Evolutionary conservation across 2,113 vertebrate genomes (phyloP), one percentile per base, ranked within the genome.

Genomic region (Rutilus rutilus): DNA sequence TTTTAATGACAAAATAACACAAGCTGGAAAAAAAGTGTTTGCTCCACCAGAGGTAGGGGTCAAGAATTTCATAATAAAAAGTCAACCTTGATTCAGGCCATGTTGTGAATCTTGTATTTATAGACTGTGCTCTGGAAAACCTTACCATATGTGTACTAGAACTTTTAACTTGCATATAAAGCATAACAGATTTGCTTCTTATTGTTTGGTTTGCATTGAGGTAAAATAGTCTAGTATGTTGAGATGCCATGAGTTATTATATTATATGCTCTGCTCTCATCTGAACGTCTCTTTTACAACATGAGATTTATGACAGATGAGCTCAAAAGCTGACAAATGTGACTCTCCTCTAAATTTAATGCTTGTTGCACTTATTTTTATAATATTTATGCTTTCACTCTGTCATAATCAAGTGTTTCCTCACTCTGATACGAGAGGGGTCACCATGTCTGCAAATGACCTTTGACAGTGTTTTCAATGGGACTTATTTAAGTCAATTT

Each of bases 391-490:
- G 76, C 42, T 27, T 75, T n/a, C 36, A 5, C 39, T 11, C 69
- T 12, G 21, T n/a, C 36, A 4, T 42, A 42, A 23, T 33, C 64
- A 33, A 65, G 64, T 15, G 6, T 64, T 25, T 36, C 65, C 30
- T 36, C 65, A 10, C 36, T 36, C 30, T 42, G 9, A 71, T 12
- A 42, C 12, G 6, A 74, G 6, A 74, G n/a, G 42, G 71, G 42
- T 74, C 39, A 25, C 12, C 0, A 12, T 74, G 23, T n/a, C 54
- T 17, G 5, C 19, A 17, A 79, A 39, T 91, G 92, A 91, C 91
- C 89, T 85, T 89, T 50, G 82, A 64, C 83, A 62, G 84, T 82
- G 78, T 89, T 89, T 86, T 87, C 65, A 84, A 59, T 82, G 84
- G 36, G 69, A 47, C 84, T 88, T 60, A 39, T 87, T 85, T 71